phyloP scores from a whole-genome alignment of 2,113 vertebrate species.

The Zapus hudsonius region DNA sequence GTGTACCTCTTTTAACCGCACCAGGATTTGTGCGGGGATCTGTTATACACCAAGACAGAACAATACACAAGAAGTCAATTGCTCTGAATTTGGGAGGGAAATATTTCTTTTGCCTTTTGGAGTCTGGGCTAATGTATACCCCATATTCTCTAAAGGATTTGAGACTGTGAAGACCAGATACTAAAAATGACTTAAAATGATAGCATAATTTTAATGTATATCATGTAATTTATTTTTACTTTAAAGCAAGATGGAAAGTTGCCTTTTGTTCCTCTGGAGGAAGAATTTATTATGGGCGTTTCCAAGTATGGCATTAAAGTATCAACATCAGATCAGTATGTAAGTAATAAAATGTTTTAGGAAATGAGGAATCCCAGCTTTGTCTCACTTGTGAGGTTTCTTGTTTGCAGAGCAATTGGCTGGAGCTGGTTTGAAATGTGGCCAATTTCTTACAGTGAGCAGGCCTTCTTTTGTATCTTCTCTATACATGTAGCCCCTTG shows the following conservation, averaged over 20 bases:
- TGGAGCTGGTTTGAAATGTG: neutral
- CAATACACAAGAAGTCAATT: neutral
- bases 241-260: constrained; percentile 97
- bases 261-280: constrained; percentile 95
- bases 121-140: neutral
- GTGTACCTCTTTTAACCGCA: neutral
- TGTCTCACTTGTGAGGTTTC: neutral
- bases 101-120: neutral
- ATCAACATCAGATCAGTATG: constrained; percentile 94
- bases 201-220: neutral
- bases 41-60: neutral
- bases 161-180: neutral
- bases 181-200: neutral
- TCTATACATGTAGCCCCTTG: neutral
- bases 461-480: neutral
- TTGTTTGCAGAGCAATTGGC: neutral
- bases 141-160: neutral
- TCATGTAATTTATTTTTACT: constrained; percentile 74
- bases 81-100: neutral
- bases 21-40: neutral
- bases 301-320: constrained; percentile 98
- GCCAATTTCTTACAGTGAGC: neutral
- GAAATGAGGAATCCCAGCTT: neutral
- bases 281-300: constrained; percentile 96
- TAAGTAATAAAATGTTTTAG: constrained; percentile 85